phyloP scores from a whole-genome alignment of 2,888 invertebrate species.

The Neoscelio sp. region DNA sequence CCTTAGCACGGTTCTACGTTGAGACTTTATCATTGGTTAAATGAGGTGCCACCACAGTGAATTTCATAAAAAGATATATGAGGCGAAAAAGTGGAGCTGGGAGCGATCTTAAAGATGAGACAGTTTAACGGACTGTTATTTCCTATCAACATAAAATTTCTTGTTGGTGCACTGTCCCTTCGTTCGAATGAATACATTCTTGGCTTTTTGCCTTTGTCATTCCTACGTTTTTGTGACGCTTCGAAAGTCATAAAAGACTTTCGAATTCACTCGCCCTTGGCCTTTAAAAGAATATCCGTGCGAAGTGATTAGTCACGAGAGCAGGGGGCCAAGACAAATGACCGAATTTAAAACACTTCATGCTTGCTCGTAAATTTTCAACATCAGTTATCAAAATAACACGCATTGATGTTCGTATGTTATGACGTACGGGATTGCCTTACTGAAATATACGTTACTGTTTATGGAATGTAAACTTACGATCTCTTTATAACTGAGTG shows the following conservation, averaged over 20 bases:
- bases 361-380: background rate
- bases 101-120: constrained; percentile 24
- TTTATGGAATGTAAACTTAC: background rate
- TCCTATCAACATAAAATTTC: constrained; percentile 31
- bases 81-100: background rate
- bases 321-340: constrained; percentile 8
- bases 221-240: constrained; percentile 45
- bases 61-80: constrained; percentile 21
- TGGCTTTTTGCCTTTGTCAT: constrained; percentile 49
- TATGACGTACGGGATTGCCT: too few relatives aligned
- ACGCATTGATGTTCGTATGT: too few relatives aligned
- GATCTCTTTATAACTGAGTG: too few relatives aligned
- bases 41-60: constrained; percentile 16
- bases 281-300: constrained; percentile 21
- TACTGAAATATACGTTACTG: too few relatives aligned
- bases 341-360: constrained; percentile 4
- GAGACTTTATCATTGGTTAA: background rate
- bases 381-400: too few relatives aligned
- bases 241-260: constrained; percentile 43
- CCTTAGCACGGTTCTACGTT: too few relatives aligned
- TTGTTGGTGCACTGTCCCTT: constrained; percentile 13
- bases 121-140: constrained; percentile 42
- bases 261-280: constrained; percentile 41
- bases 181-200: constrained; percentile 37
- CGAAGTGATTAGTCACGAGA: constrained; percentile 28